These are phyloP conservation scores for Hydra vulgaris DNA, from an alignment of 30 jellyfish, hydroid and myxozoan species.

Conservation along the genomic window DNA sequence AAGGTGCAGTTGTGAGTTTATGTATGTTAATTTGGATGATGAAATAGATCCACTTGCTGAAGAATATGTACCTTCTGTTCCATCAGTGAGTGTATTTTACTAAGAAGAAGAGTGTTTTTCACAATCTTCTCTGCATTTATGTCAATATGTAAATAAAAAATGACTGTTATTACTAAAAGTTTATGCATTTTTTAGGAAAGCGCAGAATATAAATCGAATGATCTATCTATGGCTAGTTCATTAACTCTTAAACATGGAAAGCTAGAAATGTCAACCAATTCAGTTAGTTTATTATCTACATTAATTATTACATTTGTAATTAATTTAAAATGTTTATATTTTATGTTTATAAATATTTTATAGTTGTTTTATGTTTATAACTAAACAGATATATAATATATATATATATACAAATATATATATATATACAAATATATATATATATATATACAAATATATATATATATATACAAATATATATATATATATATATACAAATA, in stretches of 20 bases:
- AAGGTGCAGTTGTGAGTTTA: slow-evolving; percentile 71
- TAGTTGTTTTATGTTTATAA: neutral
- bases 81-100: slow-evolving; percentile 11
- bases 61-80: slow-evolving; percentile 53
- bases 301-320: neutral
- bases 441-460: no score
- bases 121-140: no score
- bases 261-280: slow-evolving; percentile 80
- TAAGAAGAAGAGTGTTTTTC: no score
- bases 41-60: slow-evolving; percentile 95
- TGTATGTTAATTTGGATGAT: slow-evolving; percentile 81
- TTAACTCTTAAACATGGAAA: slow-evolving; percentile 32
- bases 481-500: no score
- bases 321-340: neutral
- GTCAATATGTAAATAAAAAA: no score
- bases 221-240: slow-evolving; percentile 12
- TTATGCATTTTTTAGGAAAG: neutral
- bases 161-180: no score
- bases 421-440: no score
- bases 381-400: neutral
- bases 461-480: no score
- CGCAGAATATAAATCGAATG: neutral
- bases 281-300: slow-evolving; percentile 47
- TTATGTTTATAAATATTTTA: neutral
- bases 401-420: no score